phyloP scores from a whole-genome alignment of 2,113 vertebrate species.

The sheep (Ovis aries) region ARS-UI_Ramb_v3.0 NC_056070.1:8695001-8695500 shows the following conservation, averaged over 20 bases:
- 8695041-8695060: background rate
- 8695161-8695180: background rate
- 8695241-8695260: background rate
- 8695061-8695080: background rate
- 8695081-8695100: background rate
- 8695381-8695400: background rate
- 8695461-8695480: background rate
- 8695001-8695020: background rate
- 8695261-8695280: background rate
- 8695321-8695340: background rate
- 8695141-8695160: background rate
- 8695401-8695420: background rate
- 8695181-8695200: background rate
- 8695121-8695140: background rate
- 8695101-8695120: fast-evolving
- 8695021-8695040: background rate
- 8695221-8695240: background rate
- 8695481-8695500: background rate
- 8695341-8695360: background rate
- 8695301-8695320: background rate
- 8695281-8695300: background rate
- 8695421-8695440: background rate
- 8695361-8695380: background rate
- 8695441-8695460: background rate
- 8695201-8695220: background rate